Evolutionary conservation across 2,888 invertebrate genomes (phyloP), one percentile per base, ranked within the genome.

Genomic region (Ditula angustiorana): DNA sequence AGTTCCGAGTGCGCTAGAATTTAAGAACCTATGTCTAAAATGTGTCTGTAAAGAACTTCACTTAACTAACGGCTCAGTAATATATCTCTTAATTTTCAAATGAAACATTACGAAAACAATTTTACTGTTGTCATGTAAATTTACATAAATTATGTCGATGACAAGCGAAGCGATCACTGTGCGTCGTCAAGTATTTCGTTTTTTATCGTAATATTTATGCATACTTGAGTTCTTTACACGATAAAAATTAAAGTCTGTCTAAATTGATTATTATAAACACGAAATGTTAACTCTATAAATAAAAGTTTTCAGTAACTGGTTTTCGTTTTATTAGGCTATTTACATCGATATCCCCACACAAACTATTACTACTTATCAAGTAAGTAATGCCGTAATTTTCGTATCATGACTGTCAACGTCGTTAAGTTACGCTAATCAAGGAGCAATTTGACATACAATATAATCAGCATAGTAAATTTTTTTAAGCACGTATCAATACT

Each of bases 311-410:
- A 10, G 4, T 4, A 19, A 16, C 16, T 24, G 16, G 8, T 56
- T 52, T 41, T 49, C 11, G n/a, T 46, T 65, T 59, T 53, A 53
- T 52, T 49, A 52, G 16, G 16, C n/a, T 63, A 35, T 37, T 59
- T 65, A 47, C 37, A 55, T 47, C 47, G 23, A 35, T 4, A 21
- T 41, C 26, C 13, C 23, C 8, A 50, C 13, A 46, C 11, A 16
- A 7, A n/a, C 24, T 26, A 57, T 52, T 58, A 52, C 52, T 47
- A 23, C 33, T 63, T 24, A 50, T 44, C 4, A 49, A 26, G 16
- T 30, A 28, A 21, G 33, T 44, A 33, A 30, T 21, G 13, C 35
- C 50, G 33, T 46, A 57, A 30, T 11, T 44, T 56, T 57, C 41
- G 56, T 56, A 21, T 62, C 37, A 21, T 53, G 46, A 11, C 10